These are phyloP conservation scores for Lithophane leautieri DNA, from an alignment of 2,888 invertebrate genomes.

Conservation along the genomic window DNA sequence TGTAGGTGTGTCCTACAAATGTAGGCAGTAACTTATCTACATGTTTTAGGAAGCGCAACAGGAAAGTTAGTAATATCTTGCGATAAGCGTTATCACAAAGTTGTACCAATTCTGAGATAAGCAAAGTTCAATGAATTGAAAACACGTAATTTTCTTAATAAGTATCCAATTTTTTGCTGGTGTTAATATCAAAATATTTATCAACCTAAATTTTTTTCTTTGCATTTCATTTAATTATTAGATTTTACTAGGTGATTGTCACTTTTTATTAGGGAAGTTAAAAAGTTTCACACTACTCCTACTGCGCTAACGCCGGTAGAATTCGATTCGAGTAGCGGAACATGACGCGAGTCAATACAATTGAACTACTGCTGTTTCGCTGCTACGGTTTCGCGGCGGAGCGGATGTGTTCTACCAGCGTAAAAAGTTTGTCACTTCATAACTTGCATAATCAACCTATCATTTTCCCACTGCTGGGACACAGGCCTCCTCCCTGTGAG, in stretches of 20 bases:
- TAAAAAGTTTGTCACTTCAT: neutral
- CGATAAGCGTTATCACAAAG: constrained; percentile 45
- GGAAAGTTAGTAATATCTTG: constrained; percentile 2
- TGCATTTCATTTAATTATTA: neutral
- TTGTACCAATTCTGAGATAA: constrained; percentile 27
- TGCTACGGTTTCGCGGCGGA: no score
- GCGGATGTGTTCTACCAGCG: no score
- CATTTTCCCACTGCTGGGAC: no score
- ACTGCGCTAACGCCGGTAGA: neutral
- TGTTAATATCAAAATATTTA: neutral
- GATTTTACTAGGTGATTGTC: neutral
- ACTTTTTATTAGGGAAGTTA: neutral
- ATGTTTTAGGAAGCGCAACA: constrained; percentile 38
- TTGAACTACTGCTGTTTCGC: no score
- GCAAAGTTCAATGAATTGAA: constrained; percentile 44
- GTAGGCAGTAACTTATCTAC: constrained; percentile 3
- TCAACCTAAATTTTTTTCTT: neutral
- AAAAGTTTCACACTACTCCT: neutral
- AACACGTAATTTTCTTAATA: neutral
- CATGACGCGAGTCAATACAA: no score
- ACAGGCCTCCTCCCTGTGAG: neutral
- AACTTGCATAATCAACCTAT: no score
- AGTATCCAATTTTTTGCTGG: neutral
- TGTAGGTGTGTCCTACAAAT: neutral
- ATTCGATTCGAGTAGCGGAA: no score